Percentiles rank a stretch among this genome's conserved stretches.
phyloP scores from a whole-genome alignment of 2,113 vertebrate species.

The Archocentrus centrarchus region DNA sequence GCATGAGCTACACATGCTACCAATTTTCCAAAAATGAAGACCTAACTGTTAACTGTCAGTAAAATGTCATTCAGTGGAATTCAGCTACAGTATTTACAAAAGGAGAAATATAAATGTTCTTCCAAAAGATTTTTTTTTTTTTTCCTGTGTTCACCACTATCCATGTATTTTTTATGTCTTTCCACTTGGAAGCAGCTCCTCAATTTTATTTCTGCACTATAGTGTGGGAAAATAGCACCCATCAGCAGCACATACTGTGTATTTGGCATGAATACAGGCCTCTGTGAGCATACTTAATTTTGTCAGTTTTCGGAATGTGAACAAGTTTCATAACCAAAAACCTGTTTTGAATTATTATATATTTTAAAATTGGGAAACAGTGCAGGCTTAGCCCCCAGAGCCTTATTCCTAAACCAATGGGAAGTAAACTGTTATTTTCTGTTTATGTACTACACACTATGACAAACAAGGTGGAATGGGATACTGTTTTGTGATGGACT shows the following conservation, averaged over 20 bases:
- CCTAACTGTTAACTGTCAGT: neutral
- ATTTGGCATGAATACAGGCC: conserved; percentile 11
- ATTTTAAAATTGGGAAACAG: conserved; percentile 25
- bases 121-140: neutral
- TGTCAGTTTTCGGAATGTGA: conserved; percentile 3
- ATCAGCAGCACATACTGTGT: neutral
- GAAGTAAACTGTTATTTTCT: conserved; percentile 37
- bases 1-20: neutral
- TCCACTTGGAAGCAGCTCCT: neutral
- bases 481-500: conserved; percentile 57
- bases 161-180: neutral
- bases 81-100: neutral
- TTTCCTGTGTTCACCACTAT: neutral
- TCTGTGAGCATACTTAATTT: conserved; percentile 6
- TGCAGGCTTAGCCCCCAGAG: neutral
- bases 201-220: conserved; percentile 3
- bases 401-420: conserved; percentile 10
- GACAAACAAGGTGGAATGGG: conserved; percentile 45
- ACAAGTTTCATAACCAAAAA: conserved; percentile 6
- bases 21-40: neutral
- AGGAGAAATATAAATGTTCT: neutral
- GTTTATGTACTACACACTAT: conserved; percentile 38
- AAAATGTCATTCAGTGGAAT: neutral
- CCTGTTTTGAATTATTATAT: conserved; percentile 6
- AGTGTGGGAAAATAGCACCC: neutral